Conservation (phyloP, 2,113 vertebrate species). For the Dasyornis broadbenti region DNA sequence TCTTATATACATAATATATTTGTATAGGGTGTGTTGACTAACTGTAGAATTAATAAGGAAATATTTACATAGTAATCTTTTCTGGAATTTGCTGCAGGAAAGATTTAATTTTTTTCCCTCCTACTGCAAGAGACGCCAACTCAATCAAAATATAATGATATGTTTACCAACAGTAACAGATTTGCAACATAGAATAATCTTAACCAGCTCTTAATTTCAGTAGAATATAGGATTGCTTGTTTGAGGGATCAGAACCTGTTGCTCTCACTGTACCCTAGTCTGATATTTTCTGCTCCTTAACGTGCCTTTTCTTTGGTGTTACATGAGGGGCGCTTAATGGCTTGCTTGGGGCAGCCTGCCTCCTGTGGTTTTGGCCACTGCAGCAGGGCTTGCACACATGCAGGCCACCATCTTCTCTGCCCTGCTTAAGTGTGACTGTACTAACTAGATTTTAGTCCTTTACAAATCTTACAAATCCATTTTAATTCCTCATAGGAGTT, state of each 20-base stretch:
- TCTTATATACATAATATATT: background rate
- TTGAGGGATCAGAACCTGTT: background rate
- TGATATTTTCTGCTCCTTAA: background rate
- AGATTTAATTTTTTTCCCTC: background rate
- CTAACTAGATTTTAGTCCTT: background rate
- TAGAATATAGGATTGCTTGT: background rate
- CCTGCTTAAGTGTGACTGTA: background rate
- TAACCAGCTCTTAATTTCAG: background rate
- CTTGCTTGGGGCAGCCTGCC: background rate
- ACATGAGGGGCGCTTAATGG: background rate
- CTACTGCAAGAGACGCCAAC: background rate
- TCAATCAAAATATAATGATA: background rate
- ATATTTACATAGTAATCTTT: background rate
- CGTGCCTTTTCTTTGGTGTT: accelerated
- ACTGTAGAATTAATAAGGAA: constrained; percentile 2
- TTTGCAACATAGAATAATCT: background rate
- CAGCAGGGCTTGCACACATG: background rate
- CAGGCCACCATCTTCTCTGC: background rate
- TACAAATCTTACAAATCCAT: background rate
- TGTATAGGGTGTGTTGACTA: background rate
- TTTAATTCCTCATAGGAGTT: background rate
- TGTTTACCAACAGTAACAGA: background rate
- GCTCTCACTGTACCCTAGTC: background rate
- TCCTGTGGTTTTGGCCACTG: background rate
- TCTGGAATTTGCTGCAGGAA: background rate